Evolutionary conservation across 2,888 invertebrate genomes (phyloP).

Genomic region (Sturmia bella): DNA sequence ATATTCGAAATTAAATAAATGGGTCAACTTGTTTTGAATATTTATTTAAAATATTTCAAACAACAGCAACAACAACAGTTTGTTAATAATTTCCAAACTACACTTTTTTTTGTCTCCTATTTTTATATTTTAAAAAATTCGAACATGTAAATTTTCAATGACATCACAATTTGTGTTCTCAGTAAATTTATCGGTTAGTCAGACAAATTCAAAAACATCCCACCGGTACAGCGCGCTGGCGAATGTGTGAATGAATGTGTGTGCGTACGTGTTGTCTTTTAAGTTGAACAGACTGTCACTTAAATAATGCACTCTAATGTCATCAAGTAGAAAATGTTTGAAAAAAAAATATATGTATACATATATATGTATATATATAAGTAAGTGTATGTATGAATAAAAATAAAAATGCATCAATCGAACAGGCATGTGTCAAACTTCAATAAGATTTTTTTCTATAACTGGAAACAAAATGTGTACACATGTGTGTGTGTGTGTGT

Average conservation of each 20-base stretch:
- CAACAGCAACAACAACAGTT: not conserved
- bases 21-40: slow-evolving; percentile 2
- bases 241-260: not conserved
- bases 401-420: slow-evolving; percentile 32
- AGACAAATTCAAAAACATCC: slow-evolving; percentile 32
- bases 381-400: not conserved
- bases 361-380: too few relatives aligned
- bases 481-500: slow-evolving; percentile 8
- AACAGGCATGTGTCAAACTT: slow-evolving; percentile 16
- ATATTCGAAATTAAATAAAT: not conserved
- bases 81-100: not conserved
- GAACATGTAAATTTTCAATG: slow-evolving; percentile 46
- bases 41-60: not conserved
- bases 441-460: not conserved
- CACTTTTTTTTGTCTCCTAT: not conserved
- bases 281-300: slow-evolving; percentile 14
- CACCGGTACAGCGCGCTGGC: not conserved
- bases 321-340: slow-evolving; percentile 17
- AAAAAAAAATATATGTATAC: not conserved
- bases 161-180: slow-evolving; percentile 37
- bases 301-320: slow-evolving; percentile 45
- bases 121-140: not conserved
- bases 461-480: slow-evolving; percentile 1
- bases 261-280: not conserved
- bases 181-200: slow-evolving; percentile 11